A percentile compares a stretch with the other conserved stretches of the same genome.
These are phyloP conservation scores for Chromoteleia sp. DNA, from an alignment of 2,888 invertebrate species.

Conservation along the genomic window DNA sequence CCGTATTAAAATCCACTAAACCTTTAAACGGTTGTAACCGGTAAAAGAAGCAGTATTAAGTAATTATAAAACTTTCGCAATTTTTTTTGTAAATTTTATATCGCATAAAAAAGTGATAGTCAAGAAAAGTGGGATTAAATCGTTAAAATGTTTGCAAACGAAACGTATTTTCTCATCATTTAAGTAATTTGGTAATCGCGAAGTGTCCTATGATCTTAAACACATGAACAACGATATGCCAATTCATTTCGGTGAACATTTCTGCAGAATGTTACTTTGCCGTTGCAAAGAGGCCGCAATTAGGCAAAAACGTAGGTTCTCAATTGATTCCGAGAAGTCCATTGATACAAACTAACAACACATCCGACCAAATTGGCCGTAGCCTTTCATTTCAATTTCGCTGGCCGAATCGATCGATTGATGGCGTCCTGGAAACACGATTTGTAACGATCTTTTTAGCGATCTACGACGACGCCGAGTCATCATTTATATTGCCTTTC, in stretches of 20 bases:
- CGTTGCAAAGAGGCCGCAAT: constrained; percentile 60
- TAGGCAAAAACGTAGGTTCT: constrained; percentile 56
- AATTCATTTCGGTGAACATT: constrained; percentile 61
- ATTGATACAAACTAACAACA: constrained; percentile 62
- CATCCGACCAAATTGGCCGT: constrained; percentile 60
- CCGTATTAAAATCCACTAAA: constrained; percentile 21
- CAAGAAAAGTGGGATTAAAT: constrained; percentile 34
- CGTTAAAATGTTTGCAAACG: constrained; percentile 29
- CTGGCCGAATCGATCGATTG: constrained; percentile 55
- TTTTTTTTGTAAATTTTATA: constrained; percentile 35
- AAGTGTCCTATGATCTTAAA: constrained; percentile 52
- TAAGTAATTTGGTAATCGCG: constrained; percentile 45
- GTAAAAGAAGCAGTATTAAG: constrained; percentile 43
- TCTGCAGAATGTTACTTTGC: constrained; percentile 55
- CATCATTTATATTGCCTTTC: constrained; percentile 37
- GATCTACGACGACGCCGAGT: constrained; percentile 33
- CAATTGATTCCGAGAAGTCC: constrained; percentile 61
- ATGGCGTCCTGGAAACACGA: constrained; percentile 38
- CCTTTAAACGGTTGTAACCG: constrained; percentile 14
- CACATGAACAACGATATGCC: constrained; percentile 41
- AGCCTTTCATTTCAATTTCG: constrained; percentile 66
- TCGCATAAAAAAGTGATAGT: constrained; percentile 21
- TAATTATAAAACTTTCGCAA: constrained; percentile 32
- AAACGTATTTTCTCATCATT: constrained; percentile 30
- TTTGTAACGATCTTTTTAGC: constrained; percentile 57